Percentiles rank a stretch among this genome's conserved stretches.
These are phyloP conservation scores for Acromyrmex heyeri DNA, from an alignment of 1,140 invertebrate species.

Conservation along the genomic window DNA sequence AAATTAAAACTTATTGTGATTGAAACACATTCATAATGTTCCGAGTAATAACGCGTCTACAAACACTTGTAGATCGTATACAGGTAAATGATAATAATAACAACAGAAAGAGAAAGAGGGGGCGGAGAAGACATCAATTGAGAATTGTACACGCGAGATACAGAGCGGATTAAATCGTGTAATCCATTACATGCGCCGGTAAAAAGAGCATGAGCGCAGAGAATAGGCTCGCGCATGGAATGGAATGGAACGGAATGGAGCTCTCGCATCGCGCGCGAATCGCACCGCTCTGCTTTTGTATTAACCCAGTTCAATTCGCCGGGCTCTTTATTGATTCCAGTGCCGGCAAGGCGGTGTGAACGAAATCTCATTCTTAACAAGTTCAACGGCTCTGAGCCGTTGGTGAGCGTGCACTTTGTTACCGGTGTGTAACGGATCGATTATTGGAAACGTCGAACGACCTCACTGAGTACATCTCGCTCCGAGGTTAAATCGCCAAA, in stretches of 20 bases:
- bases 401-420: slow-evolving; percentile 63
- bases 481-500: slow-evolving; percentile 28
- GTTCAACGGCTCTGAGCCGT: slow-evolving; percentile 62
- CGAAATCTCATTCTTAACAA: slow-evolving; percentile 75
- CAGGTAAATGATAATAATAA: slow-evolving; percentile 20
- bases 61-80: slow-evolving; percentile 1
- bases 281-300: slow-evolving; percentile 55
- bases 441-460: slow-evolving; percentile 64
- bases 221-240: slow-evolving; percentile 38
- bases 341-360: slow-evolving; percentile 70
- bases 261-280: slow-evolving; percentile 42
- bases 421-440: slow-evolving; percentile 67
- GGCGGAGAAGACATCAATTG: not conserved
- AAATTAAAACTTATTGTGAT: not conserved
- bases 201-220: slow-evolving; percentile 20
- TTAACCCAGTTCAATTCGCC: slow-evolving; percentile 71
- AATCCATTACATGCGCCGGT: slow-evolving; percentile 58
- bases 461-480: slow-evolving; percentile 23
- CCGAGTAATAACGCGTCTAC: not conserved
- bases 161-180: slow-evolving; percentile 50
- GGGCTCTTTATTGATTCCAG: slow-evolving; percentile 71
- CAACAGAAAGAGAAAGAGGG: not conserved
- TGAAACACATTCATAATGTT: slow-evolving; percentile 2
- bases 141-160: slow-evolving; percentile 45
- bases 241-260: slow-evolving; percentile 57